phyloP scores from a whole-genome alignment of 2,888 invertebrate species.

The Proisotoma minuta region DNA sequence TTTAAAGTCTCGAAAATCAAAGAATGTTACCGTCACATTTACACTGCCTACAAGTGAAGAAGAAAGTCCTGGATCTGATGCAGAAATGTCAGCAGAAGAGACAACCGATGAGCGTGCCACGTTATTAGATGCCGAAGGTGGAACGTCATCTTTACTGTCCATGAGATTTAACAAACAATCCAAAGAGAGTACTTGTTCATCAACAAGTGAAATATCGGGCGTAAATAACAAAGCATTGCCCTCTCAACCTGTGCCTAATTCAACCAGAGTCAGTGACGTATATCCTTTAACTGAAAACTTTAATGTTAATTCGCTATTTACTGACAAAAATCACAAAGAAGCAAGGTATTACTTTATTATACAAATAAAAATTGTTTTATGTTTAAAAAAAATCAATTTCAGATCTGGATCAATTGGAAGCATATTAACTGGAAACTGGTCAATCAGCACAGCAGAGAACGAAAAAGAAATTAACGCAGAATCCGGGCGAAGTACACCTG shows the following conservation, averaged over 20 bases:
- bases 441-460: constrained; percentile 28
- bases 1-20: constrained; percentile 65
- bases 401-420: constrained; percentile 36
- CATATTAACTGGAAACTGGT: constrained; percentile 39
- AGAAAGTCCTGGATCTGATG: constrained; percentile 55
- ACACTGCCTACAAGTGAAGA: constrained; percentile 78
- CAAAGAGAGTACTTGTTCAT: constrained; percentile 37
- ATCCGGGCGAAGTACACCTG: constrained; percentile 41
- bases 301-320: constrained; percentile 1
- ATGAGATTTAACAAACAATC: constrained; percentile 43
- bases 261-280: constrained; percentile 70
- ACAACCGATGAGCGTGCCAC: constrained; percentile 69
- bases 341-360: background rate
- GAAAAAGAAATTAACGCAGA: constrained; percentile 29
- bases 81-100: constrained; percentile 52
- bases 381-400: background rate
- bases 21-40: constrained; percentile 81
- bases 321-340: background rate
- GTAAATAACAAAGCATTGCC: constrained; percentile 50
- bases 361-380: background rate
- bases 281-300: constrained; percentile 55
- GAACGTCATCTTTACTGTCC: constrained; percentile 45
- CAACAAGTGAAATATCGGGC: constrained; percentile 38
- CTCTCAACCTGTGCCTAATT: constrained; percentile 58
- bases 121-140: constrained; percentile 59